Conservation (phyloP, 2,797 vertebrate genomes). For the Naso thynnoides region DNA sequence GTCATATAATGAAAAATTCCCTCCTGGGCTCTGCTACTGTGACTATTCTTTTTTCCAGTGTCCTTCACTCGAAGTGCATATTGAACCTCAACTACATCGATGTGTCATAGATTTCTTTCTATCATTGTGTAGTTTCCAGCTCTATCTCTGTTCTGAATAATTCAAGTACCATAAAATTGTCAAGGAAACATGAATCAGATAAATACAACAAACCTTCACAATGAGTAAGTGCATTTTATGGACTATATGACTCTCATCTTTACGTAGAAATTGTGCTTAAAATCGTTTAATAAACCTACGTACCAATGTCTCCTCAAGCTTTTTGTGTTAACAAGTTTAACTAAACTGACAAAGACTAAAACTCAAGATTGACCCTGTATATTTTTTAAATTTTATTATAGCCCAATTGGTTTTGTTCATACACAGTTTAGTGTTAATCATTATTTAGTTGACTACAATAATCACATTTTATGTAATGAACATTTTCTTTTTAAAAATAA, state of each 20-base stretch:
- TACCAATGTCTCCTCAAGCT: too few species aligned
- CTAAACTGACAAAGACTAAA: too few species aligned
- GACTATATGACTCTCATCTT: conserved; percentile 15
- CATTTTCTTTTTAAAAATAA: too few species aligned
- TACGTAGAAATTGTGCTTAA: neutral
- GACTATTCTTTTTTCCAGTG: neutral
- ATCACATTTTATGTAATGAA: too few species aligned
- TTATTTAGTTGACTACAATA: too few species aligned
- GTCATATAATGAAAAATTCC: conserved; percentile 4
- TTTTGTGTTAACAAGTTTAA: too few species aligned
- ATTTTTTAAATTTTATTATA: too few species aligned
- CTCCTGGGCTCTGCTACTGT: neutral
- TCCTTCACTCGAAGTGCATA: conserved; percentile 3
- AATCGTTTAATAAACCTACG: too few species aligned
- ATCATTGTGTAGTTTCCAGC: neutral
- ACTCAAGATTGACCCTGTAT: too few species aligned
- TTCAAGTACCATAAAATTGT: conserved; percentile 4
- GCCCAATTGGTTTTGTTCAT: too few species aligned
- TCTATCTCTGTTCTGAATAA: conserved; percentile 2
- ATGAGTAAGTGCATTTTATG: neutral
- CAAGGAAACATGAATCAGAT: neutral
- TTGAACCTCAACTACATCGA: neutral
- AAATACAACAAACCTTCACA: neutral
- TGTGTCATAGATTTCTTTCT: neutral
- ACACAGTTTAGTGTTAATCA: too few species aligned